phyloP scores from a whole-genome alignment of 2,888 invertebrate species.

The Micropterix aruncella region DNA sequence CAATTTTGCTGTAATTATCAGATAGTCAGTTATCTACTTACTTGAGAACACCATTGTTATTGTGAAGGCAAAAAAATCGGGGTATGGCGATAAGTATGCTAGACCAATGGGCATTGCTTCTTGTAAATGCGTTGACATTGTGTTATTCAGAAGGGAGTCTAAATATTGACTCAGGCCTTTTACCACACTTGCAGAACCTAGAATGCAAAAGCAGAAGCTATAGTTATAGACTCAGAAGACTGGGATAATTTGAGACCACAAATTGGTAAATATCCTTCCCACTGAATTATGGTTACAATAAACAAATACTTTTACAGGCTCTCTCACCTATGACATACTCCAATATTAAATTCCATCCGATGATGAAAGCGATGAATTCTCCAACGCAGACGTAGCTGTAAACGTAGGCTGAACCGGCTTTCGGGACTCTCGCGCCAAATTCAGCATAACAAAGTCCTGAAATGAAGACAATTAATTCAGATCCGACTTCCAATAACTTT shows the following conservation, averaged over 20 bases:
- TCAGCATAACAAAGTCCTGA: slow-evolving; percentile 81
- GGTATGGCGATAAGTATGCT: slow-evolving; percentile 52
- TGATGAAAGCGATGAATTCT: slow-evolving; percentile 80
- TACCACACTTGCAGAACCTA: slow-evolving; percentile 73
- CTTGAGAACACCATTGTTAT: slow-evolving; percentile 57
- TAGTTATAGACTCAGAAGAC: background rate
- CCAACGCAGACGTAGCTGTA: slow-evolving; percentile 91
- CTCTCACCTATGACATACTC: slow-evolving; percentile 74
- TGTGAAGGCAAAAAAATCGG: slow-evolving; percentile 62
- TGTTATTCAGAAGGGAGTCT: slow-evolving; percentile 50
- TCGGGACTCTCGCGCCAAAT: slow-evolving; percentile 79
- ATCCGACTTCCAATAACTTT: no score
- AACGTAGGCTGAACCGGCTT: slow-evolving; percentile 84
- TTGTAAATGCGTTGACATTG: slow-evolving; percentile 47
- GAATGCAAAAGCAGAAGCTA: slow-evolving; percentile 10
- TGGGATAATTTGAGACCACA: background rate
- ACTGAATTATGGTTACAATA: no score
- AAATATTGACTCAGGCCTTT: slow-evolving; percentile 68
- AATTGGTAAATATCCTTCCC: background rate
- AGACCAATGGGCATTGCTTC: slow-evolving; percentile 51
- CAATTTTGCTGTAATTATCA: background rate
- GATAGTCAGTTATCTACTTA: slow-evolving; percentile 21
- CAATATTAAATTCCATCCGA: slow-evolving; percentile 88
- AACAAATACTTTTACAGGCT: no score
- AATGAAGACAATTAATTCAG: no score